Conservation (phyloP, 2,888 invertebrate genomes). For the Caradrina kadenii region DNA sequence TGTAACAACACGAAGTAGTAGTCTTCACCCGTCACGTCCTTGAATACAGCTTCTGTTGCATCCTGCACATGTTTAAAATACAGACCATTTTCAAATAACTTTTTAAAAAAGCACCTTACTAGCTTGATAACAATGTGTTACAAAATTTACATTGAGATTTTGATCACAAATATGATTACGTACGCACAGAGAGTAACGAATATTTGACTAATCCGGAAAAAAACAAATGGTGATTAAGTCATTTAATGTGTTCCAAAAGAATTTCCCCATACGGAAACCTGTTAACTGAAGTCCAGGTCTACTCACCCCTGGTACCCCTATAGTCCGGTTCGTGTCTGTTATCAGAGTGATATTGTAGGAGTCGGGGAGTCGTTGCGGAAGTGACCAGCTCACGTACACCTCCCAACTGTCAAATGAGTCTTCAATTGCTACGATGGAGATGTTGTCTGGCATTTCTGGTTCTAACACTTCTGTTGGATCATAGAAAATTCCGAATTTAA, state of each 20-base stretch:
- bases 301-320: slow-evolving; percentile 74
- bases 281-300: not conserved
- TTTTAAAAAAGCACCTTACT: too few relatives aligned
- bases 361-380: slow-evolving; percentile 64
- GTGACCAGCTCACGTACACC: slow-evolving; percentile 74
- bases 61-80: slow-evolving; percentile 69
- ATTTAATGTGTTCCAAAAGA: too few relatives aligned
- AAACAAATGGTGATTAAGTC: too few relatives aligned
- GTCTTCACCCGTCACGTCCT: slow-evolving; percentile 66
- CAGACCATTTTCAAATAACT: too few relatives aligned
- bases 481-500: not conserved
- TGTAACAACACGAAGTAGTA: slow-evolving; percentile 71
- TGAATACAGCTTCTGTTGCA: slow-evolving; percentile 70
- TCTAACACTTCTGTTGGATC: slow-evolving; percentile 16
- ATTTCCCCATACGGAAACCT: too few relatives aligned
- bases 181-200: too few relatives aligned
- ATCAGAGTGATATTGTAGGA: slow-evolving; percentile 74
- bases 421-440: slow-evolving; percentile 62
- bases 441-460: slow-evolving; percentile 64
- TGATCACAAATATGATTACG: too few relatives aligned
- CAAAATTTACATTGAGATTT: too few relatives aligned
- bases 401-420: slow-evolving; percentile 66
- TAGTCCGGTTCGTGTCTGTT: slow-evolving; percentile 46
- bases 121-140: too few relatives aligned
- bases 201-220: too few relatives aligned